Conservation (phyloP, 2,113 vertebrate genomes). For the Hippocampus abdominalis region DNA sequence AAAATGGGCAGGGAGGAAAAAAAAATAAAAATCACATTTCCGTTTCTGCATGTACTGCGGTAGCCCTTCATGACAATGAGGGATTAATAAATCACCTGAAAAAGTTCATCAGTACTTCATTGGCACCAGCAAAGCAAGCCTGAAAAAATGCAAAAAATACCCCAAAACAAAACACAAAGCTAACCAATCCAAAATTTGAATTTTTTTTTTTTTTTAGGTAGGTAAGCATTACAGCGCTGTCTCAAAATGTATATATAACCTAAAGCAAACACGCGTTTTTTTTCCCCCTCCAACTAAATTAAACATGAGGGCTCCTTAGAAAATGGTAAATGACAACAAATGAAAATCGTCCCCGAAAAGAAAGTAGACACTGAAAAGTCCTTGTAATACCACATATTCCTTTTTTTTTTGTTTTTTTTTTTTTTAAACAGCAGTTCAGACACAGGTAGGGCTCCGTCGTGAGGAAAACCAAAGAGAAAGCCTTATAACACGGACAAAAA, state of each 20-base stretch:
- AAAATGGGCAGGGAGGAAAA: no score
- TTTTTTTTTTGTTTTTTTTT: conserved; percentile 9
- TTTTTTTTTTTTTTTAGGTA: conserved; percentile 58
- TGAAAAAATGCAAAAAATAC: conserved; percentile 47
- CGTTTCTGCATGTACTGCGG: conserved; percentile 49
- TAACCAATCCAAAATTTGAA: conserved; percentile 53
- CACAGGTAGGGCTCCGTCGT: conserved; percentile 63
- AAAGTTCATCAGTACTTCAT: conserved; percentile 62
- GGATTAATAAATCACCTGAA: conserved; percentile 56
- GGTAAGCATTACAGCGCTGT: conserved; percentile 63
- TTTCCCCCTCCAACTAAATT: conserved; percentile 1
- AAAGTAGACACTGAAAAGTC: conserved; percentile 58
- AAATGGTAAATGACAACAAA: conserved; percentile 54
- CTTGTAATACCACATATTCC: conserved; percentile 58
- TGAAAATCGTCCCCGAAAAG: conserved; percentile 59
- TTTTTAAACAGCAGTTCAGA: conserved; percentile 76
- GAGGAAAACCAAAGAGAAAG: conserved; percentile 35
- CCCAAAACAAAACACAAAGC: conserved; percentile 40
- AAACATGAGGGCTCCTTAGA: conserved; percentile 53
- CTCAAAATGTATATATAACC: conserved; percentile 44
- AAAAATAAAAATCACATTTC: conserved; percentile 19
- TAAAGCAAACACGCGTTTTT: conserved; percentile 44
- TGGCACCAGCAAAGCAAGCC: conserved; percentile 67
- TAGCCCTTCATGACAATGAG: conserved; percentile 76
- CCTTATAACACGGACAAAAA: conserved; percentile 61